Base-by-base conservation (phyloP, 2,113 vertebrate genomes). In the Pedetes capensis region DNA sequence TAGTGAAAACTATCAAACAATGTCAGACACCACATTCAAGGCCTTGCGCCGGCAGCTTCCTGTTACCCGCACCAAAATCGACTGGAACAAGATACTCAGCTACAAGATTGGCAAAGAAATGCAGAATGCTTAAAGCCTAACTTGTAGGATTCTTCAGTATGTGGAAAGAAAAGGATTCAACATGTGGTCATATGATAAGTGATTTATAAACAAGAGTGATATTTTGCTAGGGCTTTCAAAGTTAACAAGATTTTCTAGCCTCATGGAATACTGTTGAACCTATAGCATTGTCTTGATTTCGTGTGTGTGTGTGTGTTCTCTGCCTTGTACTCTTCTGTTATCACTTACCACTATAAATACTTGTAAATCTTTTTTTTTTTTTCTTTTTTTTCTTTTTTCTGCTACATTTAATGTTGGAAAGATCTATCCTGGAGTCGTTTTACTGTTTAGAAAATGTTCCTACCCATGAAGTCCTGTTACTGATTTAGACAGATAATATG, bases 41-140 rank as follows among this genome's bases (percentile, higher is more conserved):
- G 99, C 99, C 98, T 98, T 99, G 97, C 99, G 99, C 96, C 98
- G 99, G 96, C 99, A 99, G 97, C 99, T 99, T 51, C 99, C 99
- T 0, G 99, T 99, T 97, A 99, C 99, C 96, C 99, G 99, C 97
- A 99, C 99, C 98, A 99, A 99, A 98, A 99, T 99, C 17, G 99
- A 99, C 98, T 99, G 99, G 99, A 99, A 99, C 99, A 99, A 99
- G 98, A 99, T 99, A 98, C 99, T 99, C 97, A 99, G 99, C 98
- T 99, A 99, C 99, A 99, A 99, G 98, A 99, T 99, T 72, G 99
- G 99, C 98, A 99, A 99, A 96, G 99, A 99, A 97, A 99, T 99
- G 99, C 99, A 99, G 97, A 99, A 98, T 6, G 98, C 99, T 97
- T 99, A 99, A 96, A 96, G 4, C 71, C 63, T 59, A 96, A 95